A percentile compares a stretch with the other conserved stretches of the same genome.
These are phyloP conservation scores for Rosalia funebris DNA, from an alignment of 2,888 invertebrate genomes.

Conservation along the genomic window DNA sequence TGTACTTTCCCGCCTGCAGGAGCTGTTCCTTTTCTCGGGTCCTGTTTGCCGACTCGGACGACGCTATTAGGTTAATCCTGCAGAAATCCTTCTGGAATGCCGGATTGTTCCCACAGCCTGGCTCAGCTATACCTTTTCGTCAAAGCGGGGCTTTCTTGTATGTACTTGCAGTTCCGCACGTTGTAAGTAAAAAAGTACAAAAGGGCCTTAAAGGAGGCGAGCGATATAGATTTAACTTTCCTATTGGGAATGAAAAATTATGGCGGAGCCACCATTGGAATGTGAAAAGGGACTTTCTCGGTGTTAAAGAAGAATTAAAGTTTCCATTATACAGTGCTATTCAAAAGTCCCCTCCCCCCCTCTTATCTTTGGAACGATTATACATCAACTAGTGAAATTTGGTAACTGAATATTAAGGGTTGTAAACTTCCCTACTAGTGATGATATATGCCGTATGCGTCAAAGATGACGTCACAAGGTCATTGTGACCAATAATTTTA, in stretches of 20 bases:
- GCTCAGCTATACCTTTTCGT: slow-evolving; percentile 8
- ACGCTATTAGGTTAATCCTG: slow-evolving; percentile 33
- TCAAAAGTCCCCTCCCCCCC: too few species aligned
- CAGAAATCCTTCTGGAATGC: slow-evolving; percentile 27
- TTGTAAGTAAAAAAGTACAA: slow-evolving; percentile 1
- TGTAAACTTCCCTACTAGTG: too few species aligned
- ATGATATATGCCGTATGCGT: too few species aligned
- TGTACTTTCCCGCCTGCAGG: slow-evolving; percentile 36
- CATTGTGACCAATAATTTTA: too few species aligned
- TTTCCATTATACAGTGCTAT: too few species aligned
- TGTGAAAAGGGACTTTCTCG: too few species aligned
- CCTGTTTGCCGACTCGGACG: slow-evolving; percentile 22
- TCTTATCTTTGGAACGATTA: too few species aligned
- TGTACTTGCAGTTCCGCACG: neutral
- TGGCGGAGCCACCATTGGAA: too few species aligned
- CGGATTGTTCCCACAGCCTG: slow-evolving; percentile 21
- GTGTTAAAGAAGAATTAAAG: too few species aligned
- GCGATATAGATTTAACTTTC: neutral
- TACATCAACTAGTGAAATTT: too few species aligned
- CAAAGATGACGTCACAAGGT: too few species aligned
- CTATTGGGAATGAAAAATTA: neutral
- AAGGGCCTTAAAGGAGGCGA: neutral
- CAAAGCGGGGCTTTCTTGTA: neutral
- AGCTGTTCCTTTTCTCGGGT: slow-evolving; percentile 21
- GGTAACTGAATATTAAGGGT: too few species aligned